Evolutionary conservation across 2,797 vertebrate genomes (phyloP).

Genomic region (Bovichtus diacanthus): DNA sequence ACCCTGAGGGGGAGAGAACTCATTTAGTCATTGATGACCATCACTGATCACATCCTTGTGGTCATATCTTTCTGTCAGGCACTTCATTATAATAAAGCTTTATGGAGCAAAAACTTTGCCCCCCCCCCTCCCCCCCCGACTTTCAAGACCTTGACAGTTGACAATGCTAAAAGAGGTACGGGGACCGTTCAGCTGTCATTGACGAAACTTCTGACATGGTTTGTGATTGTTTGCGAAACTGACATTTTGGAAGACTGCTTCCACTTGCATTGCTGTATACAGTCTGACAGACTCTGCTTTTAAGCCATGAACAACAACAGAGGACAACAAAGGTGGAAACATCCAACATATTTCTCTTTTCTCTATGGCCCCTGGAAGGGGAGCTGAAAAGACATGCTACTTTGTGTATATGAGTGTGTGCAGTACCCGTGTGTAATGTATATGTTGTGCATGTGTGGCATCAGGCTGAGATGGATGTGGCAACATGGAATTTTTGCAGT

Average conservation of each 20-base stretch:
- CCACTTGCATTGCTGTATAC: constrained; percentile 25
- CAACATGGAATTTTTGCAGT: constrained; percentile 41
- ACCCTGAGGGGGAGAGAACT: constrained; percentile 73
- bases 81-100: constrained; percentile 81
- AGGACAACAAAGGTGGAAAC: constrained; percentile 54
- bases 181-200: constrained; percentile 47
- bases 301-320: constrained; percentile 53
- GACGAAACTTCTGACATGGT: constrained; percentile 52
- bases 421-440: constrained; percentile 36
- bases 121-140: constrained; percentile 32
- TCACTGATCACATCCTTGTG: constrained; percentile 78
- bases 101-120: constrained; percentile 66
- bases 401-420: constrained; percentile 13
- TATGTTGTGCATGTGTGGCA: constrained; percentile 31
- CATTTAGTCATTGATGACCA: constrained; percentile 84
- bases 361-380: constrained; percentile 49
- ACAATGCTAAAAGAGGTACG: constrained; percentile 41
- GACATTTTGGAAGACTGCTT: constrained; percentile 46
- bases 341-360: constrained; percentile 46
- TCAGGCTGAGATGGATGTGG: constrained; percentile 47
- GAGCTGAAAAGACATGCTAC: constrained; percentile 37
- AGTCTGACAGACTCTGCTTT: constrained; percentile 53
- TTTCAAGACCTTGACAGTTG: constrained; percentile 75
- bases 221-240: constrained; percentile 54
- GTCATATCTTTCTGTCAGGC: constrained; percentile 75